A percentile compares a stretch with the other conserved stretches of the same genome.
phyloP scores from a whole-genome alignment of 2,888 invertebrate species.

The Argyresthia goedartella region DNA sequence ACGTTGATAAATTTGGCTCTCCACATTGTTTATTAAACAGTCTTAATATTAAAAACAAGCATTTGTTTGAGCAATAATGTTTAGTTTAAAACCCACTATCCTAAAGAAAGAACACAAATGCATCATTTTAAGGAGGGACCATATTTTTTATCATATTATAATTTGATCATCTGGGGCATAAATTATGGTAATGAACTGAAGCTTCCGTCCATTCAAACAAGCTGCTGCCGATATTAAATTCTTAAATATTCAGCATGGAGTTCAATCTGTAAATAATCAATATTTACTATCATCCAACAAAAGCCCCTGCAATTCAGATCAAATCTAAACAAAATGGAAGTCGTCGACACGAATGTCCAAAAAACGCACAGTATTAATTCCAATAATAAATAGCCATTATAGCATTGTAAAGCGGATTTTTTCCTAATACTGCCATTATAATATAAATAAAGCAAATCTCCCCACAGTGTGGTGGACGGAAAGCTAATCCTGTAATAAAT shows the following conservation, averaged over 20 bases:
- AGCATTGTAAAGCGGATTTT: conserved; percentile 43
- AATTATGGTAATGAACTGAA: conserved; percentile 47
- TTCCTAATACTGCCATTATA: conserved; percentile 42
- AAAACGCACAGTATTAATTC: not conserved
- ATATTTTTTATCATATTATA: conserved; percentile 36
- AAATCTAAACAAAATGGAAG: too few species aligned
- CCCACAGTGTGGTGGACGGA: conserved; percentile 54
- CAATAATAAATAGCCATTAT: conserved; percentile 19
- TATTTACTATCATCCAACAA: conserved; percentile 12
- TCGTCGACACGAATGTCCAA: too few species aligned
- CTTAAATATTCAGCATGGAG: conserved; percentile 31
- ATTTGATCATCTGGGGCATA: conserved; percentile 42
- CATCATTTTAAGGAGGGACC: conserved; percentile 3
- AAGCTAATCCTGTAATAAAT: conserved; percentile 64
- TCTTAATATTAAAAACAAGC: too few species aligned
- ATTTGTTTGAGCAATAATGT: too few species aligned
- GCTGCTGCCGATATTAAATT: conserved; percentile 58
- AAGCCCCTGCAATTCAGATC: conserved; percentile 2
- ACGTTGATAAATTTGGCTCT: too few species aligned
- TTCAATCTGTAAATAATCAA: too few species aligned
- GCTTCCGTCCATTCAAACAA: conserved; percentile 46
- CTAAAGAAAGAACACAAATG: too few species aligned
- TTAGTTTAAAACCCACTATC: too few species aligned
- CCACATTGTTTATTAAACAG: too few species aligned
- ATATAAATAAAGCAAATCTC: conserved; percentile 60